Evolutionary conservation across 2,113 vertebrate genomes (phyloP).

Genomic region (Corapipo altera): DNA sequence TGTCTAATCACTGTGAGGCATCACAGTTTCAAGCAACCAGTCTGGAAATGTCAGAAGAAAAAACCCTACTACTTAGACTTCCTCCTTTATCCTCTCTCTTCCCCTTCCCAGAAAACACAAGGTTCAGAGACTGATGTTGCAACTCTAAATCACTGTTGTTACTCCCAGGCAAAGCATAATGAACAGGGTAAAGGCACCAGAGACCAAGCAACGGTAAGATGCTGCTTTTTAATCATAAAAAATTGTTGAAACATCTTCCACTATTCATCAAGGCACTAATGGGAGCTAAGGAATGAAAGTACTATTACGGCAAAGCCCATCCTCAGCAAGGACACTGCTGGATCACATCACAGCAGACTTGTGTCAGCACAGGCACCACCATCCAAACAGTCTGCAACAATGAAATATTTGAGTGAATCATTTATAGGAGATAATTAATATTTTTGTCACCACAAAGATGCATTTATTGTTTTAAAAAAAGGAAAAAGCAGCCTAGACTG

Average conservation of each 20-base stretch:
- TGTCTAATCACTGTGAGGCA: not conserved
- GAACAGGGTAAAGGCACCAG: not conserved
- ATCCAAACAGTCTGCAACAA: not conserved
- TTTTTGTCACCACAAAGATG: not conserved
- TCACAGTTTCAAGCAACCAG: not conserved
- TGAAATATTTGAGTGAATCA: not conserved
- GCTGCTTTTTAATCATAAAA: conserved; percentile 4
- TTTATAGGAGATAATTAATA: not conserved
- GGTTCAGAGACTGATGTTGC: not conserved
- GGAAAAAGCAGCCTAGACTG: not conserved
- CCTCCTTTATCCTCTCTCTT: not conserved
- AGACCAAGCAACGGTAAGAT: not conserved
- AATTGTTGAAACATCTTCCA: conserved; percentile 4
- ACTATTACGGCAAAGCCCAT: not conserved
- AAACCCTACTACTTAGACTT: not conserved
- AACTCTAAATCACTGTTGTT: not conserved
- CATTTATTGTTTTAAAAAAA: not conserved
- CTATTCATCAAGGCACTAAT: not conserved
- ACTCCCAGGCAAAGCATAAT: not conserved
- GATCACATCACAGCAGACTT: not conserved
- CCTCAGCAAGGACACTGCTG: not conserved
- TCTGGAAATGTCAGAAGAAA: not conserved
- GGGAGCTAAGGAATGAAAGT: not conserved
- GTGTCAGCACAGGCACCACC: not conserved
- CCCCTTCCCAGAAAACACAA: not conserved